Conservation (phyloP, 2,113 vertebrate genomes). For the Limnothrissa miodon region DNA sequence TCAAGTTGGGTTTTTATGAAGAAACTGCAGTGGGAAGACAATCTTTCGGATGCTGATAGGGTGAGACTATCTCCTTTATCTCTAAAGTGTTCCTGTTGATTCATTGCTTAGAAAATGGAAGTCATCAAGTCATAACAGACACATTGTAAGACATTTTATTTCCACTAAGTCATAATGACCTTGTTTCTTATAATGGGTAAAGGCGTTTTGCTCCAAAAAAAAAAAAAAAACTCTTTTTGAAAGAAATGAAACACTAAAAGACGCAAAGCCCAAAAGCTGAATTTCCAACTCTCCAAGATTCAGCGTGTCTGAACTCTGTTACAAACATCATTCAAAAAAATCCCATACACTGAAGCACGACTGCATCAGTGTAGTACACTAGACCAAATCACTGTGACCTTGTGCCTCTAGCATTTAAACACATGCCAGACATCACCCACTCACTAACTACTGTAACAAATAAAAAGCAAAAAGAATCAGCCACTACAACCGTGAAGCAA, state of each 20-base stretch:
- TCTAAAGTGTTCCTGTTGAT: not conserved
- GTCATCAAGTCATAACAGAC: not conserved
- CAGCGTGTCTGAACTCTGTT: not conserved
- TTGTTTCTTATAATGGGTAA: not conserved
- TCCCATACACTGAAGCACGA: not conserved
- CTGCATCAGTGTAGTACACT: not conserved
- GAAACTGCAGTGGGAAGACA: not conserved
- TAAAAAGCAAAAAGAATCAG: not conserved
- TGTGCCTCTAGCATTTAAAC: constrained; percentile 1
- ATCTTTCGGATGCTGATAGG: not conserved
- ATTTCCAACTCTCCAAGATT: not conserved
- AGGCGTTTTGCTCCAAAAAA: not conserved
- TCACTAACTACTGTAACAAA: not conserved
- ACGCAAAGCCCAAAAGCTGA: not conserved
- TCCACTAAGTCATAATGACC: not conserved
- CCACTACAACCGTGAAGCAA: not conserved
- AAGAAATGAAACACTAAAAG: not conserved
- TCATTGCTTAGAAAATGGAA: not conserved
- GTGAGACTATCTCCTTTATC: not conserved
- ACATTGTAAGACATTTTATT: not conserved
- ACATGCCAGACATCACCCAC: not conserved
- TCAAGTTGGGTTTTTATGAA: not conserved
- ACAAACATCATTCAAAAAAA: not conserved
- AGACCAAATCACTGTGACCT: not conserved
- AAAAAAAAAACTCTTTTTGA: too few species aligned